Conservation (phyloP, 2,888 invertebrate genomes). For the Heliconius hortense region DNA sequence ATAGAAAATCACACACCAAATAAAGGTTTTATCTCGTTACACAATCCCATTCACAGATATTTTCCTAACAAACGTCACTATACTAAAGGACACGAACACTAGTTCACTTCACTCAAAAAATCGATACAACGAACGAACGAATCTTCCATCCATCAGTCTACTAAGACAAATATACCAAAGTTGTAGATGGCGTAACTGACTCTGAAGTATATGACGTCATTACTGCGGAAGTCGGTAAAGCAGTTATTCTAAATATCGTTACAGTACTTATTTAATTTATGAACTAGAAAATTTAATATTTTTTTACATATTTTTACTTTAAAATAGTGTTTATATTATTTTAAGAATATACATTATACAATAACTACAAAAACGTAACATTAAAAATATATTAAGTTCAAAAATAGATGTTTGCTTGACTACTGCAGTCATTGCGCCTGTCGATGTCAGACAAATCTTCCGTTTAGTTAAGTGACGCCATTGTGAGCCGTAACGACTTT, state of each 20-base stretch:
- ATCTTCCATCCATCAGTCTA: conserved; percentile 82
- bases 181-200: conserved; percentile 66
- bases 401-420: conserved; percentile 47
- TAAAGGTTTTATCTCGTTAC: conserved; percentile 85
- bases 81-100: conserved; percentile 87
- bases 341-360: neutral
- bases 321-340: conserved; percentile 1
- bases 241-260: conserved; percentile 46
- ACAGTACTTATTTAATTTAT: conserved; percentile 21
- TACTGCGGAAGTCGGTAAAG: conserved; percentile 57
- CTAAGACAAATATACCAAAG: conserved; percentile 55
- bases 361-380: neutral
- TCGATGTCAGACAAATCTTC: conserved; percentile 58
- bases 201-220: conserved; percentile 63
- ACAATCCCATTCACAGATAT: conserved; percentile 90
- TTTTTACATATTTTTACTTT: neutral
- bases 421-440: conserved; percentile 57
- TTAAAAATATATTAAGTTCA: neutral
- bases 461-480: conserved; percentile 87
- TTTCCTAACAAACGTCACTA: conserved; percentile 87
- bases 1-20: conserved; percentile 85
- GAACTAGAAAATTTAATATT: neutral
- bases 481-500: conserved; percentile 92
- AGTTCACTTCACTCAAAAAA: conserved; percentile 87
- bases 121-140: conserved; percentile 88